Conservation (phyloP, 2,888 invertebrate genomes). For the Leptopterna dolabrata region DNA sequence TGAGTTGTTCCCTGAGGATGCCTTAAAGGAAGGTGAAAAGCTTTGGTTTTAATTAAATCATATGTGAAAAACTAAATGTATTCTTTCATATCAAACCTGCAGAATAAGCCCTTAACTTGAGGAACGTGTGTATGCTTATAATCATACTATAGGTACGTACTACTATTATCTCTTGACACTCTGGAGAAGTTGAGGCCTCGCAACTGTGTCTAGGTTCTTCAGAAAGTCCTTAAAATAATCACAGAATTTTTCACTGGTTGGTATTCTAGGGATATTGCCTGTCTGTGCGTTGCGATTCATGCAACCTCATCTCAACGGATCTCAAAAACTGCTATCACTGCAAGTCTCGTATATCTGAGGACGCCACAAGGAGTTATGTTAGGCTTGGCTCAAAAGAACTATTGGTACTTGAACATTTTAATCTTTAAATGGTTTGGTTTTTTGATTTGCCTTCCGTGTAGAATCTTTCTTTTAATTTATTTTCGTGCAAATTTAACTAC, state of each 20-base stretch:
- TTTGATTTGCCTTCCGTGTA: not conserved
- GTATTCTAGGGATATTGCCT: constrained; percentile 3
- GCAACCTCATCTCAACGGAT: constrained; percentile 1
- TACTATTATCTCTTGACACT: too few species aligned
- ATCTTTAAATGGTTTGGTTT: not conserved
- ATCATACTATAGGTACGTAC: too few species aligned
- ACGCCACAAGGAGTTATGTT: not conserved
- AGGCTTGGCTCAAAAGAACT: not conserved
- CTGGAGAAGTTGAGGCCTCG: too few species aligned
- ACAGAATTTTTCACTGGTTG: not conserved
- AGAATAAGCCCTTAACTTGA: too few species aligned
- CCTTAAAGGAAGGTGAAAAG: too few species aligned
- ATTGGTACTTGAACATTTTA: not conserved
- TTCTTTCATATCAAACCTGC: too few species aligned
- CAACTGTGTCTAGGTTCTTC: too few species aligned
- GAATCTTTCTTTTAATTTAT: not conserved
- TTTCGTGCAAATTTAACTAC: not conserved
- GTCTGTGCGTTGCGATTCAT: constrained; percentile 5
- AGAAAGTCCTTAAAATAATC: not conserved
- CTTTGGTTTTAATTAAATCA: too few species aligned
- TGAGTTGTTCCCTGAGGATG: too few species aligned
- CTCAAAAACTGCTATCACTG: constrained; percentile 3
- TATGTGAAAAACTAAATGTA: too few species aligned
- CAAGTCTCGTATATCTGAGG: not conserved
- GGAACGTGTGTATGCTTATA: too few species aligned